Evolutionary conservation across 2,797 vertebrate genomes (phyloP).

Genomic region (Takifugu ocellatus): DNA sequence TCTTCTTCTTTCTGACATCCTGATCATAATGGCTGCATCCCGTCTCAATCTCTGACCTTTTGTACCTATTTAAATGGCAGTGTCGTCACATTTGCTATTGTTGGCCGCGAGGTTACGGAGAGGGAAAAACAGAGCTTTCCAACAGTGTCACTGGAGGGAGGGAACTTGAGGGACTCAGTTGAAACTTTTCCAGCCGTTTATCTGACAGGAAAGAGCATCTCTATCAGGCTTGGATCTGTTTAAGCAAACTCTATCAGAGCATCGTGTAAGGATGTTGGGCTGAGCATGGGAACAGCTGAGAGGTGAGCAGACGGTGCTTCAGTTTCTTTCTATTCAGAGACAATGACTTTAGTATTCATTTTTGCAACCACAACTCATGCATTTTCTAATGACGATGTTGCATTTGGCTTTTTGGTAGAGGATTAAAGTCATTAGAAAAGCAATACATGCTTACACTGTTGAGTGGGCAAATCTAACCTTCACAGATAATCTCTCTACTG

Average conservation of each 20-base stretch:
- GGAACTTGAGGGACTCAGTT: slow-evolving; percentile 24
- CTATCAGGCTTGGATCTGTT: slow-evolving; percentile 21
- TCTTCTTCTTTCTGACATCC: slow-evolving; percentile 57
- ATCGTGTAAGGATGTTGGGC: slow-evolving; percentile 56
- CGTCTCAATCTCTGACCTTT: slow-evolving; percentile 47
- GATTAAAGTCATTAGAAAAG: no score
- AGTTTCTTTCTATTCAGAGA: neutral
- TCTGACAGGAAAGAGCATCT: slow-evolving; percentile 16
- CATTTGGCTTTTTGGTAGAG: no score
- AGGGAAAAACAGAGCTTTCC: slow-evolving; percentile 22
- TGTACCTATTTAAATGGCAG: slow-evolving; percentile 59
- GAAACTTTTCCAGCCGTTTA: slow-evolving; percentile 19
- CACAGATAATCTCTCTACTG: slow-evolving; percentile 10
- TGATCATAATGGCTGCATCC: slow-evolving; percentile 53
- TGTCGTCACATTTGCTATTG: slow-evolving; percentile 46
- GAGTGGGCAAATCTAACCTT: neutral
- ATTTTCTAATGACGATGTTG: no score
- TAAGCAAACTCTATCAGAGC: slow-evolving; percentile 24
- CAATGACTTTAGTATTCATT: neutral
- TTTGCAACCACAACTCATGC: no score
- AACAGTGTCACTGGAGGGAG: slow-evolving; percentile 31
- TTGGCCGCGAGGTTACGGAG: slow-evolving; percentile 26
- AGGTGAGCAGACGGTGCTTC: slow-evolving; percentile 68
- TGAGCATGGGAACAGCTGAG: slow-evolving; percentile 75
- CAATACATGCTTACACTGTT: slow-evolving; percentile 6